phyloP scores from a whole-genome alignment of 2,888 invertebrate species.

The Caenorhabditis sp. region DNA sequence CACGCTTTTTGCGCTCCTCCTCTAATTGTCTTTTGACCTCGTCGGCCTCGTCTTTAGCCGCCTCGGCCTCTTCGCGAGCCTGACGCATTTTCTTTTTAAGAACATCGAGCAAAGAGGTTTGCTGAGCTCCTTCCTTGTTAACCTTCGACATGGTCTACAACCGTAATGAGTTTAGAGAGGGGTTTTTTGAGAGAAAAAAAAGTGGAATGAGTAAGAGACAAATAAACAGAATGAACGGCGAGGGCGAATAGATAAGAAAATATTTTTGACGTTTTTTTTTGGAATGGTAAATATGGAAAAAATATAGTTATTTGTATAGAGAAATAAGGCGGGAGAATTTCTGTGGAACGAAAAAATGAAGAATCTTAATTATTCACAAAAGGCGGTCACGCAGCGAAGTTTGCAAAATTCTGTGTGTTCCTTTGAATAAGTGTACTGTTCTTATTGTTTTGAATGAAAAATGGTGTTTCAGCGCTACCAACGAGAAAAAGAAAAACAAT shows the following conservation, averaged over 20 bases:
- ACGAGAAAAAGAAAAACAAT: too few species aligned
- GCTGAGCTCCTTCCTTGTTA: conserved; percentile 70
- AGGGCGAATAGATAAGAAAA: neutral
- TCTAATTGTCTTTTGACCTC: conserved; percentile 93
- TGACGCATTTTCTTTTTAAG: conserved; percentile 99
- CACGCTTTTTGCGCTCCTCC: conserved; percentile 92
- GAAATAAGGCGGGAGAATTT: too few species aligned
- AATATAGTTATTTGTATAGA: too few species aligned
- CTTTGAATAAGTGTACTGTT: too few species aligned
- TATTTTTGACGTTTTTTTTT: too few species aligned
- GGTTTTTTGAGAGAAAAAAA: neutral
- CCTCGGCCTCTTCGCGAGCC: conserved; percentile 98
- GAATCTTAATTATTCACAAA: too few species aligned
- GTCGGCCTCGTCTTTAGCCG: conserved; percentile 96
- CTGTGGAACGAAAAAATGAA: too few species aligned
- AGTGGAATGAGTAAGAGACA: neutral
- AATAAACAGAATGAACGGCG: neutral
- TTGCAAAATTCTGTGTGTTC: too few species aligned
- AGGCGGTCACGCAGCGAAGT: too few species aligned
- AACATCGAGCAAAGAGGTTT: conserved; percentile 83
- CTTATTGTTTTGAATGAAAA: too few species aligned
- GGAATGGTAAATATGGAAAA: too few species aligned
- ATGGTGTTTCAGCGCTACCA: too few species aligned
- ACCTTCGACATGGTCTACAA: conserved; percentile 64
- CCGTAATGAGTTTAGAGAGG: neutral